phyloP scores from a whole-genome alignment of 2,113 vertebrate genomes.

The Epinephelus fuscoguttatus region DNA sequence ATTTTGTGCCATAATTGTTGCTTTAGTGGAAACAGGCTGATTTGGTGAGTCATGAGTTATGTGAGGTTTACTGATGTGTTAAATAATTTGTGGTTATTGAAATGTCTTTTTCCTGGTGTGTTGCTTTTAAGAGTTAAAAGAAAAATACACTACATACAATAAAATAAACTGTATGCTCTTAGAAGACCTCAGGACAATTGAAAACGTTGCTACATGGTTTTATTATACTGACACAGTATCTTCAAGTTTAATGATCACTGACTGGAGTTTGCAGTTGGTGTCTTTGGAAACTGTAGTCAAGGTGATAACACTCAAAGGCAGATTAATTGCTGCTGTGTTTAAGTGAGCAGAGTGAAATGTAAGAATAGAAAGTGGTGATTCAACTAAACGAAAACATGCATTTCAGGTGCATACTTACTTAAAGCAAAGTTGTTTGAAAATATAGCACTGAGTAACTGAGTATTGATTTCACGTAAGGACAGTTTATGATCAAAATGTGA shows the following conservation, averaged over 20 bases:
- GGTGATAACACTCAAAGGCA: not conserved
- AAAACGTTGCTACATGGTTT: not conserved
- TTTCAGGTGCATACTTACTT: not conserved
- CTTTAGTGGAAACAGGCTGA: not conserved
- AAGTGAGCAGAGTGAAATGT: not conserved
- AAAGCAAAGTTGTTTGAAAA: not conserved
- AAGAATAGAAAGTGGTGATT: not conserved
- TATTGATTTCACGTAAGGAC: not conserved
- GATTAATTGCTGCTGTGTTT: not conserved
- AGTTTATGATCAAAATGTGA: not conserved
- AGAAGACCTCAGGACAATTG: no score
- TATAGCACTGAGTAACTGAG: no score
- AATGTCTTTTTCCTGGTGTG: not conserved
- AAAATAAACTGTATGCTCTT: not conserved
- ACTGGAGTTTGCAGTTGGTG: not conserved
- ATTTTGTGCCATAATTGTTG: not conserved
- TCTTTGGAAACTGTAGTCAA: not conserved
- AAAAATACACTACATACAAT: not conserved
- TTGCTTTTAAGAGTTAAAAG: not conserved
- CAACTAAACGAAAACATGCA: not conserved
- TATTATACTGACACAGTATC: not conserved
- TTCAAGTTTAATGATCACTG: not conserved
- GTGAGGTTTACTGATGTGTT: not conserved
- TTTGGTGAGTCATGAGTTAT: not conserved
- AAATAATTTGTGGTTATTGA: constrained; percentile 7